Evolutionary conservation across 2,797 vertebrate species (phyloP), one percentile per base, ranked within the genome.

Genomic region (Urosaurus nigricauda): DNA sequence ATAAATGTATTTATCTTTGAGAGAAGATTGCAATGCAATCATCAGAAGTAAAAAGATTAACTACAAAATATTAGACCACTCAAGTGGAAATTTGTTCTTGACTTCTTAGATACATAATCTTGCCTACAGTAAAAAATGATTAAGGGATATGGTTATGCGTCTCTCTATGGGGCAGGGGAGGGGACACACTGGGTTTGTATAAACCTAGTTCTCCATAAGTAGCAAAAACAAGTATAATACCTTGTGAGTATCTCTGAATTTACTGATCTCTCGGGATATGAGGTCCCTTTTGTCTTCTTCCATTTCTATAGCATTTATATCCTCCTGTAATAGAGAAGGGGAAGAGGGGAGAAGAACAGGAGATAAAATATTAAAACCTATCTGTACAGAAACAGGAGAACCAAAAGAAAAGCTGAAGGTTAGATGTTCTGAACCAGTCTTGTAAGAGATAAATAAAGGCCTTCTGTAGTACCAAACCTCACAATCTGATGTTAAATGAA

Each of bases 221-320:
- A 60, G 93, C 94, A 96, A 96, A 96, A 95, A 89, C 90, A 97
- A 97, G 94, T 97, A 97, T 97, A 98, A 98, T 99, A 99, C 99
- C 99, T 99, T 99, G 97, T 99, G 99, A 93, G 99, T 99, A 96
- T 99, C 99, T 94, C 99, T 98, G 97, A 99, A 99, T 98, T 99
- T 99, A 98, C 98, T 99, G 97, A 99, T 99, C 97, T 99, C 99
- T 97, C 99, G 98, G 94, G 99, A 99, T 98, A 99, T 99, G 97
- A 99, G 98, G 97, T 99, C 99, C 97, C 99, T 98, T 98, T 99
- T 99, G 97, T 99, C 99, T 95, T 99, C 99, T 96, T 99, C 99
- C 98, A 99, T 99, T 97, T 99, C 99, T 96, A 99, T 99, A 93
- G 98, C 98, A 96, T 98, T 99, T 96, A 99, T 98, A 97, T 99